Conservation (phyloP, 2,113 vertebrate genomes). For the Periophthalmus modestus region DNA sequence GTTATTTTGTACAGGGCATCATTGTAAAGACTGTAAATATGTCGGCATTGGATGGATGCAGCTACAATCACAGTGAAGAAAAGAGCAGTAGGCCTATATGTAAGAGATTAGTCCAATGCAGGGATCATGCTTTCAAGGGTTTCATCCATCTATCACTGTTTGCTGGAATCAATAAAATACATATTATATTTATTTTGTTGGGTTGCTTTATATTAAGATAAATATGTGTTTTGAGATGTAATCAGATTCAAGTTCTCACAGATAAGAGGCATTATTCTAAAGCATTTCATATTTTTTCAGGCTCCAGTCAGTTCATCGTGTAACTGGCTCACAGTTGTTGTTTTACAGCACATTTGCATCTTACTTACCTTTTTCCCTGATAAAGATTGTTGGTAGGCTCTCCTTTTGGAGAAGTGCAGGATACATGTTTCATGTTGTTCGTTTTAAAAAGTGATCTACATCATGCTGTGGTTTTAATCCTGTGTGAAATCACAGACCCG, state of each 20-base stretch:
- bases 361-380: neutral
- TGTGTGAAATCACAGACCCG: neutral
- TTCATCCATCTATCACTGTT: constrained; percentile 75
- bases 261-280: too few relatives aligned
- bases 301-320: too few relatives aligned
- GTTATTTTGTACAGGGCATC: constrained; percentile 81
- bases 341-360: too few relatives aligned
- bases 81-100: constrained; percentile 45
- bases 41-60: constrained; percentile 71
- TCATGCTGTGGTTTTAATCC: neutral
- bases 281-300: too few relatives aligned
- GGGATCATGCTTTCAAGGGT: constrained; percentile 68
- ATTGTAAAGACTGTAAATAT: constrained; percentile 84
- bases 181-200: constrained; percentile 68
- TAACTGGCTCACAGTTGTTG: too few relatives aligned
- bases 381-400: neutral
- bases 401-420: neutral
- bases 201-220: neutral
- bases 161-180: constrained; percentile 82
- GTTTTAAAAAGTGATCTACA: neutral
- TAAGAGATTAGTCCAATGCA: constrained; percentile 46
- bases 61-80: constrained; percentile 74
- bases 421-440: neutral
- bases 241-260: too few relatives aligned
- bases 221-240: neutral